Conservation (phyloP, 2,113 vertebrate species). For the Solenodon paradoxus region DNA sequence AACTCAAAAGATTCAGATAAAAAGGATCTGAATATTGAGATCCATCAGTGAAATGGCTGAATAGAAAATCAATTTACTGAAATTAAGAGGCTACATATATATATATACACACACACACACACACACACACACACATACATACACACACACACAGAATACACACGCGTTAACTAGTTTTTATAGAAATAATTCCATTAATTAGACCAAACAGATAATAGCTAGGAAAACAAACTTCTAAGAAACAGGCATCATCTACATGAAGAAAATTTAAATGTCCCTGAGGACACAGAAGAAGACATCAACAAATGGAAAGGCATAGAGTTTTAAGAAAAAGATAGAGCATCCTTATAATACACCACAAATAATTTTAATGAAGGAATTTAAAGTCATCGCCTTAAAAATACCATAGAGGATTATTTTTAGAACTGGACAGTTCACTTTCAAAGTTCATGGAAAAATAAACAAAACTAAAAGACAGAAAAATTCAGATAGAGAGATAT, state of each 20-base stretch:
- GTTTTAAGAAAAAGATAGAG: neutral
- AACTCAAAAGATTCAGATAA: neutral
- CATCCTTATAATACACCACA: neutral
- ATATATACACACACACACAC: neutral
- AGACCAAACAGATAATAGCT: neutral
- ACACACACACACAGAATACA: neutral
- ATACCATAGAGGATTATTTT: neutral
- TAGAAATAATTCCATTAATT: neutral
- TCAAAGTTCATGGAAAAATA: conserved; percentile 32
- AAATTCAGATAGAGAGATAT: neutral
- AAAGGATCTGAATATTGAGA: neutral
- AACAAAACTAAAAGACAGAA: neutral
- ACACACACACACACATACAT: neutral
- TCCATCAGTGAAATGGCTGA: neutral
- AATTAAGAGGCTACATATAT: neutral
- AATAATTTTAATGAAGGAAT: neutral
- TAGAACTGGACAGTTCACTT: neutral
- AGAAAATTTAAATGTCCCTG: neutral
- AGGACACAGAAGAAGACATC: neutral
- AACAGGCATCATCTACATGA: neutral
- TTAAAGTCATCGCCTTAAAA: neutral
- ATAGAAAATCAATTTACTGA: neutral
- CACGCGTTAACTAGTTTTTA: no score
- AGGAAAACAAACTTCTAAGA: neutral
- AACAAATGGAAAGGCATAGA: neutral